A percentile compares a stretch with the other conserved stretches of the same genome.
phyloP scores from a whole-genome alignment of 92 coral and sea anemone species.

The Phenganax stokvisi region DNA sequence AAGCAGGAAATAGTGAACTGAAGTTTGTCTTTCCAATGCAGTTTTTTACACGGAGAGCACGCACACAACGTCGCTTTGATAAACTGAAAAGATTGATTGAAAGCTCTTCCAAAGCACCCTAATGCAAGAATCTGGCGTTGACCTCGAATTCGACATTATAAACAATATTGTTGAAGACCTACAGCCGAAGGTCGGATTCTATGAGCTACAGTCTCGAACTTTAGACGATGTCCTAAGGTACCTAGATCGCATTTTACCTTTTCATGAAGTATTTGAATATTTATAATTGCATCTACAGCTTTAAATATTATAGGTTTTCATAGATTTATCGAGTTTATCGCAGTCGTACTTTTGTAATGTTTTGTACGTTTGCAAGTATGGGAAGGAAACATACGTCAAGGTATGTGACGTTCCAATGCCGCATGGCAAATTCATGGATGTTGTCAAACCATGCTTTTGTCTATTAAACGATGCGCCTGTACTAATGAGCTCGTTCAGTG shows the following conservation, averaged over 20 bases:
- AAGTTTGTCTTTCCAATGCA: not conserved
- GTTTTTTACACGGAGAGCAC: not conserved
- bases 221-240: constrained; percentile 64
- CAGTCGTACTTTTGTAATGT: not conserved
- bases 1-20: constrained; percentile 23
- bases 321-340: not conserved
- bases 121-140: constrained; percentile 99
- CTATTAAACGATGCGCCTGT: not conserved
- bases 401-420: not conserved
- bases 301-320: not conserved
- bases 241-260: not conserved
- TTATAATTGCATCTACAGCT: no score
- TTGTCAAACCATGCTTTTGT: not conserved
- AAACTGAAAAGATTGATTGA: not conserved
- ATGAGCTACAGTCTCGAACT: constrained; percentile 69
- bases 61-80: not conserved
- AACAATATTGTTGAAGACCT: constrained; percentile 62
- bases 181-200: constrained; percentile 57
- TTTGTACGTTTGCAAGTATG: not conserved
- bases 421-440: not conserved
- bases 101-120: constrained; percentile 59
- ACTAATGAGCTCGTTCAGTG: not conserved
- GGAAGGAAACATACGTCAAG: not conserved
- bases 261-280: no score
- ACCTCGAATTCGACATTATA: constrained; percentile 93